Evolutionary conservation across 2,888 invertebrate genomes (phyloP), one percentile per base, ranked within the genome.

Genomic region (Tanytarsus gracilentus): DNA sequence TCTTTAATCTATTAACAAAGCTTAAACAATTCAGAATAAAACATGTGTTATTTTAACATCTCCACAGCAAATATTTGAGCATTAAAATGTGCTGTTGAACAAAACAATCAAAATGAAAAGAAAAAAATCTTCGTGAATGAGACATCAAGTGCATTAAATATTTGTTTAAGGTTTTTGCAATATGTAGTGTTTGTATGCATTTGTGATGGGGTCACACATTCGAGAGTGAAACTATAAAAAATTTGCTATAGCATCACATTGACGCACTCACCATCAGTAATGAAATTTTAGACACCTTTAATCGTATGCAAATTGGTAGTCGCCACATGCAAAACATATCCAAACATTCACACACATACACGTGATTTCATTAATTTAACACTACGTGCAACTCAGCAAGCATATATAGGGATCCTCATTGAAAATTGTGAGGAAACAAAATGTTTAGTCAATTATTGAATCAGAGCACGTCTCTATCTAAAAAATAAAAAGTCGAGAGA

Each of bases 241-340:
- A n/a, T n/a, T n/a, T 36, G 36, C 36, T 16, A 14, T 36, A 36
- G 14, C n/a, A 36, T 36, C 36, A 14, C 36, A 36, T 36, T 36
- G 18, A 16, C 40, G 21, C 40, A 40, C 16, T 5, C 16, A 16
- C 16, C 16, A 21, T 40, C 21, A 18, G 40, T 21, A 16, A 40
- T 40, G 40, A 49, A 49, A 25, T 25, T 49, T 49, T 49, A 14
- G 26, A 26, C n/a, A 25, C 25, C 6, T 11, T 26, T 26, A 49
- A 49, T 49, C n/a, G 26, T n/a, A 49, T 49, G 49, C 49, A 49
- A 49, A 49, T 49, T 49, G 49, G 49, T 49, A 26, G 40, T 21
- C 40, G 18, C 40, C 21, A 18, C 40, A 14, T 9, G 21, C 16
- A 18, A 40, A 40, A 40, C 40, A 40, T 16, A 14, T 18, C 16